Conservation (phyloP, 2,113 vertebrate genomes). For the Erythrocercus mccallii region DNA sequence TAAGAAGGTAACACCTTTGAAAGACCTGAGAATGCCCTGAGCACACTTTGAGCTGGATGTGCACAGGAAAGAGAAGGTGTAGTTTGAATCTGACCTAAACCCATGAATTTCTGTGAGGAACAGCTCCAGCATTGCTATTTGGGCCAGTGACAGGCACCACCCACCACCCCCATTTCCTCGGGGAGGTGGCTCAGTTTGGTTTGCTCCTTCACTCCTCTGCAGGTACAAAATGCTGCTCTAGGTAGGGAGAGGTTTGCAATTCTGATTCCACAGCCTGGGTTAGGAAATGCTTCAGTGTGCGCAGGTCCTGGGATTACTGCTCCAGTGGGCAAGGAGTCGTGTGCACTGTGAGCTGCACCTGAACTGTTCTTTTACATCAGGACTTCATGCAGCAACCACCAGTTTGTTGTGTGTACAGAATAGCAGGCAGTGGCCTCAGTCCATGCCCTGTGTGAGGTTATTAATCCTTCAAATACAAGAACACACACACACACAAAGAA, state of each 20-base stretch:
- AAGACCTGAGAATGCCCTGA: background rate
- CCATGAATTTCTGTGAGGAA: background rate
- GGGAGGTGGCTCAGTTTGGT: background rate
- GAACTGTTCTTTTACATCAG: background rate
- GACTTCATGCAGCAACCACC: background rate
- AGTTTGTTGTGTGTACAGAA: background rate
- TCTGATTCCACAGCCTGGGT: background rate
- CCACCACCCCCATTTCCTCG: background rate
- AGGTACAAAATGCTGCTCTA: background rate
- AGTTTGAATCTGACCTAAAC: background rate
- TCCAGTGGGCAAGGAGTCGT: background rate
- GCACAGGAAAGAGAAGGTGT: background rate
- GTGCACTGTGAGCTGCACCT: background rate
- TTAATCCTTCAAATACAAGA: background rate
- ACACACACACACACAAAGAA: background rate
- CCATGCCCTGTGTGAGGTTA: background rate
- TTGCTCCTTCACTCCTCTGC: background rate
- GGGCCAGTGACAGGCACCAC: background rate
- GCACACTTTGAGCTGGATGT: fast-evolving
- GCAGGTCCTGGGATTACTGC: background rate
- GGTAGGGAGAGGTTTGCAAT: background rate
- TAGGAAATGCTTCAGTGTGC: background rate
- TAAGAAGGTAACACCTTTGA: background rate
- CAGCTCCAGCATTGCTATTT: background rate
- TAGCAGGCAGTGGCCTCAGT: background rate